phyloP scores from a whole-genome alignment of 1,140 invertebrate genomes.

The Ostrea denselamellosa region DNA sequence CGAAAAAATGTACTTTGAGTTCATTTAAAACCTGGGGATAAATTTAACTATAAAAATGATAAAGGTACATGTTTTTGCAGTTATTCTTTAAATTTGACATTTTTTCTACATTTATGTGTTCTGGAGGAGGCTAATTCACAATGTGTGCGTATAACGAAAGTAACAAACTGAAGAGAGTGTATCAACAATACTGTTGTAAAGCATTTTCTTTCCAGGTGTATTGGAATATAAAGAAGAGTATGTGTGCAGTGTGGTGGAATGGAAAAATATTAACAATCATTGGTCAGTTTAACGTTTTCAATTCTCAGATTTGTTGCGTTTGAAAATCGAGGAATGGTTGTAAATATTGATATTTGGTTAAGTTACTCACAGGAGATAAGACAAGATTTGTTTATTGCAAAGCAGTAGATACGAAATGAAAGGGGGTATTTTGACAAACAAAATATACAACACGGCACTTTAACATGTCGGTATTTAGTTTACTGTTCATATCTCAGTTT shows the following conservation, averaged over 20 bases:
- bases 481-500: neutral
- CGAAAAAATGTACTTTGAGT: too few relatives aligned
- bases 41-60: too few relatives aligned
- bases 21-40: too few relatives aligned
- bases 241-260: neutral
- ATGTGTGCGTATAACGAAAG: too few relatives aligned
- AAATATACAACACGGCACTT: neutral
- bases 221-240: neutral
- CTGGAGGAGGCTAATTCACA: too few relatives aligned
- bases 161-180: too few relatives aligned
- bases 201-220: neutral
- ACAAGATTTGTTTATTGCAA: neutral
- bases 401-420: constrained; percentile 2
- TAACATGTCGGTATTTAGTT: neutral
- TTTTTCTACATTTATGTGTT: too few relatives aligned
- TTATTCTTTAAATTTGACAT: too few relatives aligned
- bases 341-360: neutral
- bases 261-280: too few relatives aligned
- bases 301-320: neutral
- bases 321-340: neutral
- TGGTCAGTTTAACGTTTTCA: too few relatives aligned
- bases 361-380: neutral
- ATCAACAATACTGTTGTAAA: neutral
- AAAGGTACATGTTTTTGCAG: too few relatives aligned
- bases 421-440: constrained; percentile 9